Evolutionary conservation across 2,113 vertebrate species (phyloP).

Genomic region (Telmatochromis sp.): DNA sequence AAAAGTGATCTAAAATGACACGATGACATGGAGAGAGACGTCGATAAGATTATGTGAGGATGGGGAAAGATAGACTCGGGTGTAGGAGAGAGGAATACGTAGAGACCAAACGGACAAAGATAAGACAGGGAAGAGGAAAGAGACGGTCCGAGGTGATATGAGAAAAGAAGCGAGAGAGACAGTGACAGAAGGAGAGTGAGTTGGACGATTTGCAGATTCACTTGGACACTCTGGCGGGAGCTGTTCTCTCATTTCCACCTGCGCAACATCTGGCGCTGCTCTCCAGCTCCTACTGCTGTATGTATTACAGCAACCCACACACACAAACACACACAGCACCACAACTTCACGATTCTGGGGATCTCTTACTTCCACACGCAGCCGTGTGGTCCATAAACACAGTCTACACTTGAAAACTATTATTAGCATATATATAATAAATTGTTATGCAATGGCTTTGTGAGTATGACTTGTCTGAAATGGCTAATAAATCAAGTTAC

Average conservation of each 20-base stretch:
- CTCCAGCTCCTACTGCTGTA: constrained; percentile 26
- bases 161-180: not conserved
- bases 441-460: not conserved
- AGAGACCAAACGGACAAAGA: not conserved
- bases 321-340: not conserved
- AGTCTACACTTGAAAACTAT: not conserved
- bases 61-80: not conserved
- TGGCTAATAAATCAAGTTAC: not conserved
- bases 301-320: constrained; percentile 31
- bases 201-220: constrained; percentile 44
- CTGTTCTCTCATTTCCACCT: constrained; percentile 63
- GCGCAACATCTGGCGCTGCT: constrained; percentile 53
- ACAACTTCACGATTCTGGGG: not conserved
- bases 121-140: not conserved
- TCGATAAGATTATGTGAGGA: not conserved
- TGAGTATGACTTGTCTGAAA: not conserved
- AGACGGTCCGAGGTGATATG: not conserved
- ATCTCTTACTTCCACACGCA: not conserved
- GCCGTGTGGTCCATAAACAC: not conserved
- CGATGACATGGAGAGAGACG: not conserved
- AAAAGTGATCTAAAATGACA: not conserved
- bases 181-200: constrained; percentile 26
- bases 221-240: constrained; percentile 23
- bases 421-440: not conserved
- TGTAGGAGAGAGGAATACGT: not conserved